phyloP scores from a whole-genome alignment of 2,113 vertebrate species.

The Oryzias celebensis region DNA sequence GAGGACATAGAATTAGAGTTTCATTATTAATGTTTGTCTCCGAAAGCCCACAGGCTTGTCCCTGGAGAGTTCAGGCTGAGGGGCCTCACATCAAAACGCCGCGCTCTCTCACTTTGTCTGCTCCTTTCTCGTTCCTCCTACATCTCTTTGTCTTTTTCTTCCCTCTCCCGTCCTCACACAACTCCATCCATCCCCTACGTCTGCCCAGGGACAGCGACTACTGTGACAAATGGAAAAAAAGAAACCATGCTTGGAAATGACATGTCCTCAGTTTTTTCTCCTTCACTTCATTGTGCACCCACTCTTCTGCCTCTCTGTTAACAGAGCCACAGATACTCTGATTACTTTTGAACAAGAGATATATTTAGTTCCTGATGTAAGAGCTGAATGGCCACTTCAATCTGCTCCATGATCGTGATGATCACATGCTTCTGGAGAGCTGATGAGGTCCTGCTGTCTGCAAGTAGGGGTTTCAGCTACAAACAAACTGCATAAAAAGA shows the following conservation, averaged over 20 bases:
- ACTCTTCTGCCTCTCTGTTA: slow-evolving; percentile 1
- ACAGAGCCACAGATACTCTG: not conserved
- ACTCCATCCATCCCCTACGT: slow-evolving; percentile 9
- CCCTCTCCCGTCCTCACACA: slow-evolving; percentile 8
- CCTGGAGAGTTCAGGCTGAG: slow-evolving; percentile 43
- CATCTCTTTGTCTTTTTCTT: slow-evolving; percentile 12
- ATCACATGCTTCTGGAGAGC: too few species aligned
- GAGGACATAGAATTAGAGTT: slow-evolving; percentile 61
- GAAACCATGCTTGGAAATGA: slow-evolving; percentile 27
- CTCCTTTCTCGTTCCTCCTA: slow-evolving; percentile 27
- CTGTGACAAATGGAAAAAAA: slow-evolving; percentile 40
- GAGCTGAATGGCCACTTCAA: too few species aligned
- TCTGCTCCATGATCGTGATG: too few species aligned
- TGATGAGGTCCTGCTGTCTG: too few species aligned
- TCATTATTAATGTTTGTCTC: slow-evolving; percentile 73
- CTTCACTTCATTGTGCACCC: not conserved
- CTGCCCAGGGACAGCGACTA: slow-evolving; percentile 25
- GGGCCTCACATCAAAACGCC: slow-evolving; percentile 40
- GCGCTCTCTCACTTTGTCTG: slow-evolving; percentile 28
- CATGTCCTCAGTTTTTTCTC: slow-evolving; percentile 38
- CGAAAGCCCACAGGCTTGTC: slow-evolving; percentile 51
- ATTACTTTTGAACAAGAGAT: too few species aligned
- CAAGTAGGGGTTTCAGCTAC: too few species aligned
- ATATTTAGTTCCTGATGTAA: too few species aligned
- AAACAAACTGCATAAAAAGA: too few species aligned